A percentile compares a stretch with the other conserved stretches of the same genome.
phyloP scores from a whole-genome alignment of 2,113 vertebrate species.

The Anoplopoma fimbria region DNA sequence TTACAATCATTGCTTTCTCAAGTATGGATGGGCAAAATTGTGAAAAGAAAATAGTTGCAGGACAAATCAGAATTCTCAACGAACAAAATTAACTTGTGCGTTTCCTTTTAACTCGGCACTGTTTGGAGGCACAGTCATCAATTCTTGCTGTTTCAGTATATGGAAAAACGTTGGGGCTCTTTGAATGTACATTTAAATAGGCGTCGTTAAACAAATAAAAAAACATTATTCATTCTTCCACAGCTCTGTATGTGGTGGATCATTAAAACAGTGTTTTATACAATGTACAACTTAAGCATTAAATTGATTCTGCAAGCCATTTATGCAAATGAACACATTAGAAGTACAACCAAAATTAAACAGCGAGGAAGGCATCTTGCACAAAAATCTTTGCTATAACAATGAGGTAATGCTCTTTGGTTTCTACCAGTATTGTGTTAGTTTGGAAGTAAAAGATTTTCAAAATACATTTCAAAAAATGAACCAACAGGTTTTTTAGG shows the following conservation, averaged over 20 bases:
- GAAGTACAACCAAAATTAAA: conserved; percentile 19
- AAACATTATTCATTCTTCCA: conserved; percentile 19
- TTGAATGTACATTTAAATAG: conserved; percentile 39
- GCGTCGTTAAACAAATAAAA: conserved; percentile 62
- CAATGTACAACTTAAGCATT: conserved; percentile 53
- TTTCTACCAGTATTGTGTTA: conserved; percentile 1
- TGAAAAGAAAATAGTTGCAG: neutral
- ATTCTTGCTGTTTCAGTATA: conserved; percentile 15
- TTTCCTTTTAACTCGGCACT: conserved; percentile 15
- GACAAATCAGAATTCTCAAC: conserved; percentile 7
- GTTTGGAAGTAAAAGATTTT: neutral
- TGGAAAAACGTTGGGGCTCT: neutral
- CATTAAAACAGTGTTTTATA: conserved; percentile 55
- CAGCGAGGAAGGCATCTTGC: neutral
- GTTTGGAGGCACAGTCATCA: conserved; percentile 10
- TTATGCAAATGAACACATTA: conserved; percentile 55
- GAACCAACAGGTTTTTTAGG: neutral
- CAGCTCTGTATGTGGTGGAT: conserved; percentile 36
- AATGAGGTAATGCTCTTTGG: neutral
- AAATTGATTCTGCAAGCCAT: conserved; percentile 63
- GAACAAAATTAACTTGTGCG: neutral
- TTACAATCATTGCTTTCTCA: neutral
- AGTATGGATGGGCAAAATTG: neutral
- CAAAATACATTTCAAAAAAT: too few species aligned
- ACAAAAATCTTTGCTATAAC: neutral